phyloP scores from a whole-genome alignment of 2,797 vertebrate species.

The Gambusia yucatana region DNA sequence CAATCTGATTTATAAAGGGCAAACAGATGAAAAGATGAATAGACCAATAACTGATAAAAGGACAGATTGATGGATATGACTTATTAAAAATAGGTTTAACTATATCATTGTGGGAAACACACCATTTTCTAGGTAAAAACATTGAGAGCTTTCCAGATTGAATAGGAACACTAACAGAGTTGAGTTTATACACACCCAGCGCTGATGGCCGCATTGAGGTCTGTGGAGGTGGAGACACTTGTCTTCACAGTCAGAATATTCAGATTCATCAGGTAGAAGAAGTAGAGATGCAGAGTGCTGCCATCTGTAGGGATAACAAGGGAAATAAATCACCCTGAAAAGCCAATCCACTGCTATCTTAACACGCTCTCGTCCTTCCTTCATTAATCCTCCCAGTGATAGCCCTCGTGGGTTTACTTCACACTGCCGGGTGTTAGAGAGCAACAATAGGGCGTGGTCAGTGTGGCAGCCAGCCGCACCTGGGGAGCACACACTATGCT shows the following conservation, averaged over 20 bases:
- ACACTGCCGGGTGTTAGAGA: conserved; percentile 33
- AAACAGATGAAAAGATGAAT: neutral
- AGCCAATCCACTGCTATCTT: conserved; percentile 35
- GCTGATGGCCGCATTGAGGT: conserved; percentile 88
- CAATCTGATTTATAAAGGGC: neutral
- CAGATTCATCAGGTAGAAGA: conserved; percentile 97
- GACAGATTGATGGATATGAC: neutral
- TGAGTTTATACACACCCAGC: conserved; percentile 83
- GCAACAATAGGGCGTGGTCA: conserved; percentile 33
- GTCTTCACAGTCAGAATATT: conserved; percentile 95
- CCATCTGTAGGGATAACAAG: conserved; percentile 82
- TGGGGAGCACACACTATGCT: conserved; percentile 26
- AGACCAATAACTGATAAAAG: neutral
- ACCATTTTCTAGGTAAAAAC: neutral
- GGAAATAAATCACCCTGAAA: conserved; percentile 5
- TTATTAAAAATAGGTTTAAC: neutral
- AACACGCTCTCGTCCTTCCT: conserved; percentile 9
- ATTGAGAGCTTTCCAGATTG: neutral
- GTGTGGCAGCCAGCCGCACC: conserved; percentile 17
- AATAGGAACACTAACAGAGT: neutral
- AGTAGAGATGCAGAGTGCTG: conserved; percentile 89
- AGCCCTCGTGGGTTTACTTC: conserved; percentile 34
- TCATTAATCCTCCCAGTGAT: conserved; percentile 36
- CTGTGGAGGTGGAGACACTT: conserved; percentile 86
- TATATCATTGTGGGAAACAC: neutral